These are phyloP conservation scores for Piprites chloris DNA, from an alignment of 2,113 vertebrate species.

Conservation along the genomic window DNA sequence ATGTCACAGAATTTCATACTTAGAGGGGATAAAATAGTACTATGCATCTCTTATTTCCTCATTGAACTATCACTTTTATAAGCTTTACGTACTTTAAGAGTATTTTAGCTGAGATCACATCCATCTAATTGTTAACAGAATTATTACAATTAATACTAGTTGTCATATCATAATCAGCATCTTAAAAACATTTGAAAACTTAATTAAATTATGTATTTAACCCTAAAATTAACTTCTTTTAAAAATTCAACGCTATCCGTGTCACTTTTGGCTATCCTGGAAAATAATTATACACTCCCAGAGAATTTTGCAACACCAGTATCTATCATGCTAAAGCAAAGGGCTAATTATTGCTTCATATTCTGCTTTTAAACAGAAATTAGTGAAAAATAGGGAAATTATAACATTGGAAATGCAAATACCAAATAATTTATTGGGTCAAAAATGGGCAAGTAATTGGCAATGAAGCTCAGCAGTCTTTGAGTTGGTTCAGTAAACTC, in stretches of 20 bases:
- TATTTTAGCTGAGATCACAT: neutral
- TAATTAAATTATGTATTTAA: neutral
- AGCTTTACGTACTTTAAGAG: neutral
- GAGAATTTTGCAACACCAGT: neutral
- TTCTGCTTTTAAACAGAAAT: neutral
- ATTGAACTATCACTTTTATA: neutral
- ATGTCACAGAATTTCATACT: neutral
- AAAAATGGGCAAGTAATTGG: neutral
- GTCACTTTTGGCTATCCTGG: neutral
- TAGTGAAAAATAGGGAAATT: neutral
- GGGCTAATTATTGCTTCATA: neutral
- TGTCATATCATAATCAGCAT: neutral
- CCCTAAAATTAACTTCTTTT: neutral
- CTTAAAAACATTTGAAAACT: neutral
- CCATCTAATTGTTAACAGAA: neutral
- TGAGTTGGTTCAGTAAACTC: neutral
- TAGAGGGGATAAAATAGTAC: neutral
- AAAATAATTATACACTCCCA: neutral
- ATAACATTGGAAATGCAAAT: neutral
- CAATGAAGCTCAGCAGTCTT: neutral
- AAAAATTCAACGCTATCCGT: neutral
- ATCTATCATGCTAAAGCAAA: neutral
- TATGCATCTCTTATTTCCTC: neutral
- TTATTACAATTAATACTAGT: neutral
- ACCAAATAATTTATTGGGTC: neutral